A percentile compares a stretch with the other conserved stretches of the same genome.
Conservation (phyloP, 2,888 invertebrate genomes). For the Salpingus planirostris region DNA sequence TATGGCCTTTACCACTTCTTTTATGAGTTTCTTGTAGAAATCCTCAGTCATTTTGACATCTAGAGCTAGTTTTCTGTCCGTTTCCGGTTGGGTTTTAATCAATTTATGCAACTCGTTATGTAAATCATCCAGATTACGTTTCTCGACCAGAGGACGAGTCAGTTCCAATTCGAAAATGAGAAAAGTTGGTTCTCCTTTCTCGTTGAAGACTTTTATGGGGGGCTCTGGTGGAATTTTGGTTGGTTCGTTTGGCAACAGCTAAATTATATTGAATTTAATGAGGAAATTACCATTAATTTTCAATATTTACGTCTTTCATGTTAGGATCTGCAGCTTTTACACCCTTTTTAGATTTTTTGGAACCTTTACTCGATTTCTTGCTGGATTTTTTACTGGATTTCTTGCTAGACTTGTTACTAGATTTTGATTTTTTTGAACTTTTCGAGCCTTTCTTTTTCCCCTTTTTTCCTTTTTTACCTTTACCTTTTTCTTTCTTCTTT, state of each 20-base stretch:
- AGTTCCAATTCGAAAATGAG: slow-evolving; percentile 37
- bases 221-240: slow-evolving; percentile 27
- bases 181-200: slow-evolving; percentile 33
- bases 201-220: slow-evolving; percentile 29
- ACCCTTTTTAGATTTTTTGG: too few species aligned
- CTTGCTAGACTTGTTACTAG: too few species aligned
- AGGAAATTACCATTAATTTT: too few species aligned
- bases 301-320: too few species aligned
- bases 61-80: too few species aligned
- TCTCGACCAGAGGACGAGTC: slow-evolving; percentile 26
- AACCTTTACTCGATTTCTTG: slow-evolving; percentile 13
- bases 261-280: too few species aligned
- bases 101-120: slow-evolving; percentile 24
- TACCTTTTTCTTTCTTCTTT: slow-evolving; percentile 3
- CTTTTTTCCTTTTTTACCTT: slow-evolving; percentile 4
- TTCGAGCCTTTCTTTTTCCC: slow-evolving; percentile 9
- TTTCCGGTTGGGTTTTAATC: too few species aligned
- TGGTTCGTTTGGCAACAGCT: slow-evolving; percentile 14
- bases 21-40: slow-evolving; percentile 28
- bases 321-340: too few species aligned
- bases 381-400: slow-evolving; percentile 10
- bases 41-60: too few species aligned
- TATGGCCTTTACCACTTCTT: slow-evolving; percentile 27
- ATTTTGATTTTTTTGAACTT: slow-evolving; percentile 11
- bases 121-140: slow-evolving; percentile 31